phyloP scores from a whole-genome alignment of 1,140 invertebrate species.

The Pseudobourletiella spinata region DNA sequence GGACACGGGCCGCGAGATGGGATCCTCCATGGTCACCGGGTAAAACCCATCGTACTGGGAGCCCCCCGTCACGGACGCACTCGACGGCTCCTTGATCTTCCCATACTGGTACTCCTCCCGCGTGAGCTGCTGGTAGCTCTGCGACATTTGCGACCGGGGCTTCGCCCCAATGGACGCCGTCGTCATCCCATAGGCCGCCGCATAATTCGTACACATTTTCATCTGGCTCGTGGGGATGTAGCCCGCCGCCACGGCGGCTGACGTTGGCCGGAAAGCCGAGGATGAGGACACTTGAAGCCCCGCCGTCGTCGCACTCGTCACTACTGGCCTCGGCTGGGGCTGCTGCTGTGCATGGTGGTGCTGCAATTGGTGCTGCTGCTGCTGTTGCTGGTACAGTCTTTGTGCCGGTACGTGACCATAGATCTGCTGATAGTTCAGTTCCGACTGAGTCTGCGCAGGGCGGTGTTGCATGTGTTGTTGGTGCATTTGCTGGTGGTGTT shows the following conservation, averaged over 20 bases:
- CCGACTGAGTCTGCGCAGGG: not conserved
- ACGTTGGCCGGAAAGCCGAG: constrained; percentile 3
- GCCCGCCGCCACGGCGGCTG: not conserved
- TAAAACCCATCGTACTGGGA: not conserved
- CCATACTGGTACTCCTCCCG: not conserved
- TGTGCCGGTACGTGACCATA: not conserved
- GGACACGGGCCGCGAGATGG: constrained; percentile 33
- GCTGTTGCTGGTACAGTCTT: not conserved
- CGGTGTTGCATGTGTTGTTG: not conserved
- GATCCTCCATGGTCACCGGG: constrained; percentile 20
- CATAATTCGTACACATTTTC: not conserved
- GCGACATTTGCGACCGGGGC: not conserved
- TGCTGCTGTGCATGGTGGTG: not conserved
- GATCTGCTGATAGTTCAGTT: not conserved
- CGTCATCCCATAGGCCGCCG: not conserved
- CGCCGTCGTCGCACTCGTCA: not conserved
- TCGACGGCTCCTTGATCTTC: not conserved
- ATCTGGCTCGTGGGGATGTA: not conserved
- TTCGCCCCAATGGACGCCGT: not conserved
- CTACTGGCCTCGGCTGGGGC: not conserved
- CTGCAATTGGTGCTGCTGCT: not conserved
- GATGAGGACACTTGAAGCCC: constrained; percentile 1
- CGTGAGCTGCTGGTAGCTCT: not conserved
- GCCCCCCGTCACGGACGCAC: not conserved
- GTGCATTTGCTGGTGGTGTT: not conserved